These are phyloP conservation scores for Dorcus hopei DNA, from an alignment of 2,888 invertebrate species.

Conservation along the genomic window DNA sequence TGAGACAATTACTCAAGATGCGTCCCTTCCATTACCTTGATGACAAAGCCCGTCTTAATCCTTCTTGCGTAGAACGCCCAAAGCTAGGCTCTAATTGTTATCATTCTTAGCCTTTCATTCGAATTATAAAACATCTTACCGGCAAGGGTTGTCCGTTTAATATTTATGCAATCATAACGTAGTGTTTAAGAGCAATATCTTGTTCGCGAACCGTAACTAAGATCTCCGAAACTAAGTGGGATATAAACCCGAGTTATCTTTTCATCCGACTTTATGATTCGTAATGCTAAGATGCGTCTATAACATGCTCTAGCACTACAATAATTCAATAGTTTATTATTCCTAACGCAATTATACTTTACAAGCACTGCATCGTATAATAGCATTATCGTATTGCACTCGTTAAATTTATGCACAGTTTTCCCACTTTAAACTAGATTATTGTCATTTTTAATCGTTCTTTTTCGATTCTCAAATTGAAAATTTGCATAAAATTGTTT, in stretches of 20 bases:
- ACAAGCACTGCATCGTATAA: conserved; percentile 24
- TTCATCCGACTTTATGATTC: conserved; percentile 36
- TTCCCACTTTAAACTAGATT: not conserved
- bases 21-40: conserved; percentile 49
- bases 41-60: conserved; percentile 49
- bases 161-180: conserved; percentile 40
- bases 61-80: conserved; percentile 38
- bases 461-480: not conserved
- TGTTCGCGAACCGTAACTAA: conserved; percentile 28
- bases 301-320: conserved; percentile 19
- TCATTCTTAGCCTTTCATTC: conserved; percentile 40
- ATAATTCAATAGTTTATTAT: conserved; percentile 29
- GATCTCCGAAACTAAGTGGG: conserved; percentile 27
- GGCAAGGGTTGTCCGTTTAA: conserved; percentile 33
- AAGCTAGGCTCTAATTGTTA: conserved; percentile 45
- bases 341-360: conserved; percentile 26
- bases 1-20: conserved; percentile 45
- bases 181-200: conserved; percentile 38
- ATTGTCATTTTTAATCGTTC: not conserved
- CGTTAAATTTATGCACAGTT: conserved; percentile 17
- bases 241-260: conserved; percentile 32
- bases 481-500: too few relatives aligned
- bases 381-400: conserved; percentile 22
- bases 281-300: conserved; percentile 25
- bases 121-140: conserved; percentile 24